Conservation (phyloP, 2,113 vertebrate genomes). For the Sinosuthora webbiana region DNA sequence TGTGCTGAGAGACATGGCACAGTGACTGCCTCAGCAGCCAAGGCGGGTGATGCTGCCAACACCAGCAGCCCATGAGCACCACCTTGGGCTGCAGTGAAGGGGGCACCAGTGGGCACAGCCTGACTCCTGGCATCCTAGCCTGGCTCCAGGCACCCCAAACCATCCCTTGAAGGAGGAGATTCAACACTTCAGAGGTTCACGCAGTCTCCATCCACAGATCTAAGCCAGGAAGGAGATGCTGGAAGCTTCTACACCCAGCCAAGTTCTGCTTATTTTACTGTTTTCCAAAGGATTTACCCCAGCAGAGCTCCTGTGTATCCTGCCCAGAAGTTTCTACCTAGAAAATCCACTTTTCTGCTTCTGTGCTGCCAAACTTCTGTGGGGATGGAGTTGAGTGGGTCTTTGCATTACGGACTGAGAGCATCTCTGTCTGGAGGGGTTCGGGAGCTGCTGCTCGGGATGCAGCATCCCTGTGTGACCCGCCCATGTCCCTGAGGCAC, state of each 20-base stretch:
- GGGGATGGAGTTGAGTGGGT: not conserved
- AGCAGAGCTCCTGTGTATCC: not conserved
- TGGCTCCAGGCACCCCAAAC: not conserved
- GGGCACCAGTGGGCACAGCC: not conserved
- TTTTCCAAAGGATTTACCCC: not conserved
- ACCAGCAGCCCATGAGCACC: not conserved
- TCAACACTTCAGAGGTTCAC: not conserved
- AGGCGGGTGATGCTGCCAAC: not conserved
- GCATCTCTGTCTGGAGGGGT: not conserved
- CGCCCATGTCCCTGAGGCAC: not conserved
- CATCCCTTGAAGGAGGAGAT: not conserved
- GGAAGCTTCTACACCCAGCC: not conserved
- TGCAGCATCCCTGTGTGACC: not conserved
- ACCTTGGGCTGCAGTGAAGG: not conserved
- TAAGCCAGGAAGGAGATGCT: not conserved
- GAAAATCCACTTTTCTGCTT: not conserved
- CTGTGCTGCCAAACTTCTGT: too few relatives aligned
- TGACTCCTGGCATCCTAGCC: not conserved
- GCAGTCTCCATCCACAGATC: not conserved
- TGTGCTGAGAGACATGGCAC: accelerated
- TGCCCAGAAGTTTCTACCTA: accelerated
- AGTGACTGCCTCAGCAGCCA: not conserved
- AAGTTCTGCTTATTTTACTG: not conserved
- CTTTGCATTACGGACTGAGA: not conserved
- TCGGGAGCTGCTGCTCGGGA: not conserved